Evolutionary conservation across 2,888 invertebrate species (phyloP).

Genomic region (Eumerus sabulonum): DNA sequence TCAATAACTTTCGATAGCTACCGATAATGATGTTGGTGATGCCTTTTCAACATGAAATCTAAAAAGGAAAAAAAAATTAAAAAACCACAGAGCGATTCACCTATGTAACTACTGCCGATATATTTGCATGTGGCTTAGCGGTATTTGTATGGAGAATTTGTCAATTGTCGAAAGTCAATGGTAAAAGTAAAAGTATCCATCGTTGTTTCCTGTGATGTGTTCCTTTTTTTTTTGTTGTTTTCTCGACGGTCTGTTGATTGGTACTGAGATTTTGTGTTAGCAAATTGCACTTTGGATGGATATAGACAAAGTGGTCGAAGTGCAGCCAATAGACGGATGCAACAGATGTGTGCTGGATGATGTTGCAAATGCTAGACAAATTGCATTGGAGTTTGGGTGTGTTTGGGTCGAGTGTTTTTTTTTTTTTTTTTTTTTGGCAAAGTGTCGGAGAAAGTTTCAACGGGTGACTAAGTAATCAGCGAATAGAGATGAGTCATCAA

Average conservation of each 20-base stretch:
- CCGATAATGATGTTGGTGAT: constrained; percentile 33
- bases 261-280: not conserved
- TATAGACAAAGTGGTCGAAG: not conserved
- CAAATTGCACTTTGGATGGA: not conserved
- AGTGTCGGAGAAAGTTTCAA: constrained; percentile 2
- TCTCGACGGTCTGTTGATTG: too few relatives aligned
- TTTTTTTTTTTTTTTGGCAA: not conserved
- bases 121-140: not conserved
- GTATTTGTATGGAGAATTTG: constrained; percentile 45
- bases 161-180: constrained; percentile 42
- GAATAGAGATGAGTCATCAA: too few relatives aligned
- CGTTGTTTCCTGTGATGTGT: not conserved
- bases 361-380: too few relatives aligned
- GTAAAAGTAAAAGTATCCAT: constrained; percentile 59
- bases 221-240: not conserved
- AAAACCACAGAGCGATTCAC: not conserved
- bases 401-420: not conserved
- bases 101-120: not conserved
- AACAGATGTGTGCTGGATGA: not conserved
- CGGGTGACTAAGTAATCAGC: not conserved
- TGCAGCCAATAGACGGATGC: not conserved
- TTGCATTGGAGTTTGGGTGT: not conserved
- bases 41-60: constrained; percentile 49
- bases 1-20: constrained; percentile 65
- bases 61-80: constrained; percentile 28